Percentiles rank a stretch among this genome's conserved stretches.
These are phyloP conservation scores for Drosophila pallidifrons DNA, from an alignment of 1,140 invertebrate species.

Conservation along the genomic window DNA sequence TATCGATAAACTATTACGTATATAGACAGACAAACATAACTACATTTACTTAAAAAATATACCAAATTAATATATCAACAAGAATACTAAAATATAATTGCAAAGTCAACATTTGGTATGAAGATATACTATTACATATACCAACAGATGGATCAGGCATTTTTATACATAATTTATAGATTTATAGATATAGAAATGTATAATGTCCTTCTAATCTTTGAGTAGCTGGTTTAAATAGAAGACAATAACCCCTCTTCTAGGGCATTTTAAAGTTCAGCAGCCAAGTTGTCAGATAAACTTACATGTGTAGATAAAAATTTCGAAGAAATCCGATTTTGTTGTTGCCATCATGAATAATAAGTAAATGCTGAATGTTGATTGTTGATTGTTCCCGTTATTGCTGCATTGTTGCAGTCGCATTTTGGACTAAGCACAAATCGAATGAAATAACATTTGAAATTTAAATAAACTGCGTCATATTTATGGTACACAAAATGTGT, in stretches of 20 bases:
- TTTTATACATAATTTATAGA: no score
- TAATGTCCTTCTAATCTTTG: no score
- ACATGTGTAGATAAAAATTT: constrained; percentile 63
- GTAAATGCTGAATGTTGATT: constrained; percentile 57
- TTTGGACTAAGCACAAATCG: neutral
- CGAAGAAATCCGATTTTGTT: constrained; percentile 55
- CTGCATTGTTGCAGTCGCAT: constrained; percentile 12
- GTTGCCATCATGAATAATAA: constrained; percentile 75
- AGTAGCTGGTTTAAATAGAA: no score
- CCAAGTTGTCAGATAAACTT: neutral
- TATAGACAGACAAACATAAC: no score
- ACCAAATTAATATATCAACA: no score
- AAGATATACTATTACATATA: no score
- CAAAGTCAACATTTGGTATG: no score
- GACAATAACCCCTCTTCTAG: neutral
- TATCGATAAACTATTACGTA: no score
- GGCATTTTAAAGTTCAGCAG: neutral
- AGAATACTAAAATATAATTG: no score
- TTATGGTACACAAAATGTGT: constrained; percentile 13
- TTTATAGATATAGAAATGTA: no score
- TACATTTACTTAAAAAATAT: no score
- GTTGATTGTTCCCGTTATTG: constrained; percentile 9
- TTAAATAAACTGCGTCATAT: constrained; percentile 69
- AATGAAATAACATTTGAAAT: constrained; percentile 67
- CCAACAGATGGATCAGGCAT: no score